Evolutionary conservation across 2,888 invertebrate genomes (phyloP).

Genomic region (Caenorhabditis wallacei): DNA sequence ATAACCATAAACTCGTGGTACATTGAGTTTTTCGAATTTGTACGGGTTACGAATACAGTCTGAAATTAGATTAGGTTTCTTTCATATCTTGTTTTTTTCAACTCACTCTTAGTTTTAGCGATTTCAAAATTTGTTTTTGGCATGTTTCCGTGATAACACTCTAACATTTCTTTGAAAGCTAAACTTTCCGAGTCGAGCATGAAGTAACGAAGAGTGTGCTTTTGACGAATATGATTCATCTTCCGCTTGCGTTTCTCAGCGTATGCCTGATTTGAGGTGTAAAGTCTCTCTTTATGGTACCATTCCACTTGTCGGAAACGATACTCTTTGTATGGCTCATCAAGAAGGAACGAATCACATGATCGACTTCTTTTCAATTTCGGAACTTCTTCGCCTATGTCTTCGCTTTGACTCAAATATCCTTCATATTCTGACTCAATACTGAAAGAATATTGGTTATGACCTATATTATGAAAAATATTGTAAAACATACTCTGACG

Average conservation of each 20-base stretch:
- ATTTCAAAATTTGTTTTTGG: not conserved
- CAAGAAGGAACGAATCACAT: not conserved
- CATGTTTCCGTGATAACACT: conserved; percentile 10
- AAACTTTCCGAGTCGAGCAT: not conserved
- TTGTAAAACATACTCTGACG: conserved; percentile 39
- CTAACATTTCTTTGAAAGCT: conserved; percentile 9
- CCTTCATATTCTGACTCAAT: conserved; percentile 21
- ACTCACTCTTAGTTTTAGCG: conserved; percentile 23
- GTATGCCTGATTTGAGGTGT: not conserved
- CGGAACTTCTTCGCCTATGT: not conserved
- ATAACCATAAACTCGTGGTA: conserved; percentile 4
- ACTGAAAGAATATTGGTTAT: conserved; percentile 26
- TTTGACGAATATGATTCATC: conserved; percentile 8
- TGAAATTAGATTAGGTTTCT: not conserved
- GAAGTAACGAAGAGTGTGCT: conserved; percentile 2
- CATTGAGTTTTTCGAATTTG: not conserved
- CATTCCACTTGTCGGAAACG: not conserved
- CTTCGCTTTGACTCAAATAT: conserved; percentile 9
- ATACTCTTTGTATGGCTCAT: not conserved
- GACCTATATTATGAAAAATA: not conserved
- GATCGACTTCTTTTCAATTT: conserved; percentile 14
- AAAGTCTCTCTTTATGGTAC: not conserved
- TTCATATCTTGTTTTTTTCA: not conserved
- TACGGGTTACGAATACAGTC: conserved; percentile 9
- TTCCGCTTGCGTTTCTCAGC: not conserved